Evolutionary conservation across 2,797 vertebrate species (phyloP).

Genomic region (Coregonus suidteri): DNA sequence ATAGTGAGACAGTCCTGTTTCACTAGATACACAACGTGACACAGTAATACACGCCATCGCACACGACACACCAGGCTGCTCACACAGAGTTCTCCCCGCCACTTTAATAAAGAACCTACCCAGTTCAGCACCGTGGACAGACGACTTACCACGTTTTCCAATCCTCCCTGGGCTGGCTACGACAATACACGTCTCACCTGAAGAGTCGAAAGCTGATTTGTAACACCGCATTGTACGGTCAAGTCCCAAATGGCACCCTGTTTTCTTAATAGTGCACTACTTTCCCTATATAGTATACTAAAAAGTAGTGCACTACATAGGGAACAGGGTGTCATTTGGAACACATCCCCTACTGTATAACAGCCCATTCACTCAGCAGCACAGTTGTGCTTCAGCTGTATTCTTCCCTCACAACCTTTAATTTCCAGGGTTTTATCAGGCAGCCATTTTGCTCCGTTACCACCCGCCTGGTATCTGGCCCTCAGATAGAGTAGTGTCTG

Average conservation of each 20-base stretch:
- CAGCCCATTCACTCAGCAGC: constrained; percentile 56
- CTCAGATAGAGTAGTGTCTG: constrained; percentile 5
- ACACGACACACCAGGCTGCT: neutral
- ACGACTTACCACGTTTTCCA: constrained; percentile 15
- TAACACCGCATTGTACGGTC: neutral
- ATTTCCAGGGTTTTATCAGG: constrained; percentile 74
- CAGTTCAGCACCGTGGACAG: constrained; percentile 58
- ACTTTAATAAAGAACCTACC: neutral
- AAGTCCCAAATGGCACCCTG: neutral
- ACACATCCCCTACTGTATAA: constrained; percentile 33
- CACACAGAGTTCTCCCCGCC: neutral
- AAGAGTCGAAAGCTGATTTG: constrained; percentile 1
- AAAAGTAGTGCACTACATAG: too few species aligned
- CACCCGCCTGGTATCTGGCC: neutral
- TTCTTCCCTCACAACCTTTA: constrained; percentile 64
- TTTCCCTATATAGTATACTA: too few species aligned
- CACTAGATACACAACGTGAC: neutral
- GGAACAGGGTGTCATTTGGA: too few species aligned
- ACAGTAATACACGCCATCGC: constrained; percentile 13
- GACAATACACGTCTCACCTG: constrained; percentile 18
- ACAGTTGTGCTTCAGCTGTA: constrained; percentile 60
- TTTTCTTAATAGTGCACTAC: neutral
- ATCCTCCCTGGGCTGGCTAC: constrained; percentile 27
- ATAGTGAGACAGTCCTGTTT: neutral
- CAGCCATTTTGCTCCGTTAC: neutral